Conservation (phyloP, 2,888 invertebrate genomes). For the Alentia gelatinosa region DNA sequence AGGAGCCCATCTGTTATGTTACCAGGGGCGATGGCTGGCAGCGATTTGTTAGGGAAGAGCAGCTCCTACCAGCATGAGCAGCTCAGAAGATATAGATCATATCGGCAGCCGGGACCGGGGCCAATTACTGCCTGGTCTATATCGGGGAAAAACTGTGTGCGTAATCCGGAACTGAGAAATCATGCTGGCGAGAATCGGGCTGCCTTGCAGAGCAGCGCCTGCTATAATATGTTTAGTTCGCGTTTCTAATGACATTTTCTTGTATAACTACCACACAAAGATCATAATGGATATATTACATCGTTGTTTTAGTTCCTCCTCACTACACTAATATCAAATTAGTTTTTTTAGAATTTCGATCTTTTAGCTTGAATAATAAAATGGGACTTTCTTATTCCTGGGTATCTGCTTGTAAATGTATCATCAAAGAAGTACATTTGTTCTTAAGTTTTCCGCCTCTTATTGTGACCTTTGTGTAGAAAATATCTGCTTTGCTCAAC, state of each 20-base stretch:
- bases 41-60: slow-evolving; percentile 22
- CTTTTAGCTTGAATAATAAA: too few relatives aligned
- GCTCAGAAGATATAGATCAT: background rate
- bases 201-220: background rate
- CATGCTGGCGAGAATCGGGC: background rate
- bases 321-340: background rate
- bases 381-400: too few relatives aligned
- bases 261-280: background rate
- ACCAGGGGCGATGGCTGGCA: background rate
- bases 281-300: background rate
- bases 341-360: background rate
- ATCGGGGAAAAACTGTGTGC: background rate
- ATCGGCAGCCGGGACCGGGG: background rate
- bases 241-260: background rate
- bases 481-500: too few relatives aligned
- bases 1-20: background rate
- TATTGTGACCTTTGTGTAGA: too few relatives aligned
- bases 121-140: slow-evolving; percentile 16
- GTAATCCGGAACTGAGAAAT: background rate
- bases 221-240: background rate
- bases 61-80: background rate
- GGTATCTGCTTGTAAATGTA: too few relatives aligned
- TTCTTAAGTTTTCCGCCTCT: too few relatives aligned
- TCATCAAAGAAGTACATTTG: too few relatives aligned
- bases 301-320: background rate